These are phyloP conservation scores for Andinoacara biseriatus DNA, from an alignment of 2,113 vertebrate genomes.

Conservation along the genomic window DNA sequence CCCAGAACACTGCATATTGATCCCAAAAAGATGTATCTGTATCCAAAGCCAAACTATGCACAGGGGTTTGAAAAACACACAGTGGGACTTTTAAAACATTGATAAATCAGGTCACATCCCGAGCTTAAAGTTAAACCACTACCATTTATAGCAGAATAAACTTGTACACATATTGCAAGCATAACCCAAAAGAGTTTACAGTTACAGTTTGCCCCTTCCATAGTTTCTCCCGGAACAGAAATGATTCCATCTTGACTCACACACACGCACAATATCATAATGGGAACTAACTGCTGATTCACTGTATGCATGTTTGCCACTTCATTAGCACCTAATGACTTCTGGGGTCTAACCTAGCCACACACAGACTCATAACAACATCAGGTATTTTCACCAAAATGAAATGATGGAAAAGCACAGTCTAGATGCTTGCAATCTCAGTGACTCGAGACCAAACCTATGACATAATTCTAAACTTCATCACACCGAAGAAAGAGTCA, in stretches of 20 bases:
- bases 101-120: background rate
- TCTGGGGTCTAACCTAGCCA: background rate
- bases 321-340: background rate
- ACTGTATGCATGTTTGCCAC: background rate
- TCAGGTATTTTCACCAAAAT: background rate
- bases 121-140: background rate
- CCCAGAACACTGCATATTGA: background rate
- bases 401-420: background rate
- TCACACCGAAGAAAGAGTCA: background rate
- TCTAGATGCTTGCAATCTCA: background rate
- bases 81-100: background rate
- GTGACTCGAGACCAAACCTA: background rate
- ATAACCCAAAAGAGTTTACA: background rate
- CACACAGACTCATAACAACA: background rate
- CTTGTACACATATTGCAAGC: background rate
- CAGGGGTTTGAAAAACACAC: background rate
- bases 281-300: slow-evolving; percentile 14
- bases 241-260: background rate
- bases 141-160: background rate
- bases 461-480: background rate
- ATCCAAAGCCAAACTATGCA: background rate
- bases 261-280: background rate
- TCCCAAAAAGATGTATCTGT: background rate
- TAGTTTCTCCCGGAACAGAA: background rate
- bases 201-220: background rate